A percentile compares a stretch with the other conserved stretches of the same genome.
Evolutionary conservation across 1,140 invertebrate species (phyloP).

Genomic region (Penaeus vannamei): DNA sequence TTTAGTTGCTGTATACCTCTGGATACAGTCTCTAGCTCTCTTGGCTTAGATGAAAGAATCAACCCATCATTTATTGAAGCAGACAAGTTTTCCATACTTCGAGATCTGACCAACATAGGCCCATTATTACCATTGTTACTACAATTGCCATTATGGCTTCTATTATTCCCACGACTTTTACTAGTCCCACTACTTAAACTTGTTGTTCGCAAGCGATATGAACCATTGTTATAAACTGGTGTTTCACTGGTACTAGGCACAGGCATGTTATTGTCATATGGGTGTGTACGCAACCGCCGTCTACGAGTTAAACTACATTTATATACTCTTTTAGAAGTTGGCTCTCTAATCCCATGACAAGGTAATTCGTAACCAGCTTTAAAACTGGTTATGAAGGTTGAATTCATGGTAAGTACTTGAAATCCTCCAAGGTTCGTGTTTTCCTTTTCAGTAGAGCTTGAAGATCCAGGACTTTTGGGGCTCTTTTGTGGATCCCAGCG

Average conservation of each 20-base stretch:
- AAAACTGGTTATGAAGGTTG: constrained; percentile 59
- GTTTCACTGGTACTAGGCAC: constrained; percentile 5
- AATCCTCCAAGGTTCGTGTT: constrained; percentile 57
- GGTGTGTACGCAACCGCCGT: constrained; percentile 51
- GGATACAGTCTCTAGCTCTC: constrained; percentile 51
- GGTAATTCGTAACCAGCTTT: constrained; percentile 57
- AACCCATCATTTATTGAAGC: constrained; percentile 54
- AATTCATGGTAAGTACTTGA: constrained; percentile 56
- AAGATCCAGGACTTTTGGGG: constrained; percentile 33
- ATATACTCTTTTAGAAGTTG: constrained; percentile 40
- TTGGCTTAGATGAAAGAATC: constrained; percentile 48
- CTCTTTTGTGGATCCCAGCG: constrained; percentile 46
- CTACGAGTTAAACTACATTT: constrained; percentile 50
- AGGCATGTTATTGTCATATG: constrained; percentile 44
- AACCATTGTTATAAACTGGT: constrained; percentile 27
- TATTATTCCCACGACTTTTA: constrained; percentile 34
- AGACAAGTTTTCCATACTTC: constrained; percentile 58
- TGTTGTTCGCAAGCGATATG: constrained; percentile 54
- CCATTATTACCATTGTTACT: constrained; percentile 18
- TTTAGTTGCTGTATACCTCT: constrained; percentile 53
- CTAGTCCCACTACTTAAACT: constrained; percentile 58
- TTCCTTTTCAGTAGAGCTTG: constrained; percentile 44
- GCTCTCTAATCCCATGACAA: constrained; percentile 50
- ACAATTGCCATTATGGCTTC: constrained; percentile 12
- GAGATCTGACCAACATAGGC: constrained; percentile 43